Conservation (phyloP, 2,888 invertebrate species). For the Malacosoma neustria region DNA sequence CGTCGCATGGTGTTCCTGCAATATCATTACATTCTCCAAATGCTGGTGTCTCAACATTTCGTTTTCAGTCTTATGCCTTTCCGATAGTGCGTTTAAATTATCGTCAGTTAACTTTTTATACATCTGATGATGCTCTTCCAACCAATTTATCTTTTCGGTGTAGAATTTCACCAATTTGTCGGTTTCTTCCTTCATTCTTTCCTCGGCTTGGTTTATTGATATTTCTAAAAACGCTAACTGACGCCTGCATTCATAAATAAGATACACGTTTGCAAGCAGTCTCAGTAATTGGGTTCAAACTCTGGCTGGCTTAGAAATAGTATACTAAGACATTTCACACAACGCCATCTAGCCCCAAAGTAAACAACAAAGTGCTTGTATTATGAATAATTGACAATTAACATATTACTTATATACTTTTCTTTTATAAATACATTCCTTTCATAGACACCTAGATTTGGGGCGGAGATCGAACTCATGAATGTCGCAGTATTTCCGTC, state of each 20-base stretch:
- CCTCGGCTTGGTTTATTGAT: slow-evolving; percentile 71
- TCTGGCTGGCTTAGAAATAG: too few relatives aligned
- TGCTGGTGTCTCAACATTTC: slow-evolving; percentile 61
- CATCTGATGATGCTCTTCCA: slow-evolving; percentile 67
- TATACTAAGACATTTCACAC: too few relatives aligned
- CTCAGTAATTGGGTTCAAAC: too few relatives aligned
- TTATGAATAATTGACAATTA: too few relatives aligned
- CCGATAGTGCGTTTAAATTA: slow-evolving; percentile 56
- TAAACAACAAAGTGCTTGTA: too few relatives aligned
- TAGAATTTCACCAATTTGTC: slow-evolving; percentile 64
- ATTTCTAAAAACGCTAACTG: slow-evolving; percentile 75
- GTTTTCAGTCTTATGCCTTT: slow-evolving; percentile 56
- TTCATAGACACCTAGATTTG: too few relatives aligned
- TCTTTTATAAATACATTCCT: too few relatives aligned
- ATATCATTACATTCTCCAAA: slow-evolving; percentile 49
- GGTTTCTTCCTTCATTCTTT: slow-evolving; percentile 75
- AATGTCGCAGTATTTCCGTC: too few relatives aligned
- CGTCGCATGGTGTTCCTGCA: slow-evolving; percentile 66
- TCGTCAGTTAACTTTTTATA: slow-evolving; percentile 69
- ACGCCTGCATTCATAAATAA: slow-evolving; percentile 47
- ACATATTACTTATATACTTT: too few relatives aligned
- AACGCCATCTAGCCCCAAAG: too few relatives aligned
- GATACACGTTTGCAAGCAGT: too few relatives aligned
- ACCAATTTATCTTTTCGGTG: slow-evolving; percentile 62
- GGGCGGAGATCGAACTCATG: too few relatives aligned